Evolutionary conservation across 92 coral and sea anemone species (phyloP), one percentile per base, ranked within the genome.

Genomic region (Epizoanthus ramosus): DNA sequence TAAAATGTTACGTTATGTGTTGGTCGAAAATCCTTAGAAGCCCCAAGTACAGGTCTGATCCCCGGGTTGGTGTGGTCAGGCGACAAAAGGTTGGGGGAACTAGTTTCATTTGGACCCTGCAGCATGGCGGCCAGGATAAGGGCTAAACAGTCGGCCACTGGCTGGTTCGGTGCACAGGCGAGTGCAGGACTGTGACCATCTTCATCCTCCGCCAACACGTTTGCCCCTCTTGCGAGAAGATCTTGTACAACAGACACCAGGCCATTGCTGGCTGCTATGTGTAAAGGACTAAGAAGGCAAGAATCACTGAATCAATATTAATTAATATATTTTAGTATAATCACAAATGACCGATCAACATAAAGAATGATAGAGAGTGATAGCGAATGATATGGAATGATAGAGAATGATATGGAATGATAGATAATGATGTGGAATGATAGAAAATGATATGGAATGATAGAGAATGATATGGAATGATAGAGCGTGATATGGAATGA

Each of bases 171-270:
- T 21, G 99, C 99, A 81, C 99, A 96, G 33, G 99, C 90, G 68
- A 96, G 88, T 1, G 99, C 99, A 8, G 99, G 98, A 71, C 91
- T 93, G 80, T 94, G 95, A 63, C 99, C 99, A 74, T 96, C 95
- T 72, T 94, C 99, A 53, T 96, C 99, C 85, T 93, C 98, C 17
- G 91, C 92, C 33, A 96, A 85, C 54, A 96, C 93, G 81, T 90
- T 93, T 65, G 97, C 89, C 53, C 99, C 99, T 63, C 98, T 86
- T 43, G 92, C 79, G 70, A 96, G 79, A 22, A 96, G 97, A 50
- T 94, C 99, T 75, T 96, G 97, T 23, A 96, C 99, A 57, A 96
- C 98, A 15, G 97, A 94, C 1, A 92, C 94, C 85, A 96, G 75
- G 13, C 99, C 99, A 63, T 96, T 92, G 64, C 87, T 86, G 16